These are phyloP conservation scores for Thera obeliscata DNA, from an alignment of 2,888 invertebrate genomes.

Conservation along the genomic window DNA sequence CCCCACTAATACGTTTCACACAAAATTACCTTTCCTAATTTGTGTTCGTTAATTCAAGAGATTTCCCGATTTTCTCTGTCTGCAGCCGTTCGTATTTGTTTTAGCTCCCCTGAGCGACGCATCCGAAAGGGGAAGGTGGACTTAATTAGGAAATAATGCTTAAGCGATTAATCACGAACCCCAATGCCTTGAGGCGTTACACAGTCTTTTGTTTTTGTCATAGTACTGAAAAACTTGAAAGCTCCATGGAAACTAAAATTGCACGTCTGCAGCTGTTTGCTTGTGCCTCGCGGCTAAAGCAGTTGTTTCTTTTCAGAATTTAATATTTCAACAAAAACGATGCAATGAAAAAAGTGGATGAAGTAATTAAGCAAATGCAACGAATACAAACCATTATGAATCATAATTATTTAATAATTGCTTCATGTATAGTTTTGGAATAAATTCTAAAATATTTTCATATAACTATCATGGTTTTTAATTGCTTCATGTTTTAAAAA, in stretches of 20 bases:
- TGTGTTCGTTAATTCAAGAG: constrained; percentile 70
- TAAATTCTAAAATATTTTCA: too few relatives aligned
- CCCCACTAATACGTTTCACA: constrained; percentile 30
- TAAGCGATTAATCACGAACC: constrained; percentile 81
- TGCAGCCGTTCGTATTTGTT: constrained; percentile 68
- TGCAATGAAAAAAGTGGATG: neutral
- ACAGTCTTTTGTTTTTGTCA: constrained; percentile 57
- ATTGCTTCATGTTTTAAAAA: too few relatives aligned
- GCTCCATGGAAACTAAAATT: constrained; percentile 9
- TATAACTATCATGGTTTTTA: too few relatives aligned
- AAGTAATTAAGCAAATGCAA: neutral
- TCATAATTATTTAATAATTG: too few relatives aligned
- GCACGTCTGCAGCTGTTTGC: constrained; percentile 13
- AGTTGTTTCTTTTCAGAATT: constrained; percentile 17
- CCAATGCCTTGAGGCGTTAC: constrained; percentile 45
- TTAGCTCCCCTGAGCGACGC: constrained; percentile 67
- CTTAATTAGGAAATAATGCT: constrained; percentile 83
- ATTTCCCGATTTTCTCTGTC: constrained; percentile 68
- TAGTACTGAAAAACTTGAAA: constrained; percentile 24
- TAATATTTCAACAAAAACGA: constrained; percentile 11
- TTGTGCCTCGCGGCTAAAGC: constrained; percentile 19
- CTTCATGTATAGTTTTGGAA: too few relatives aligned
- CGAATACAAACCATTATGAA: neutral
- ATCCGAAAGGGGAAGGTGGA: constrained; percentile 73
- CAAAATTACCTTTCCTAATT: constrained; percentile 60